These are phyloP conservation scores for Rhabdornis inornatus DNA, from an alignment of 2,113 vertebrate species.

Conservation along the genomic window DNA sequence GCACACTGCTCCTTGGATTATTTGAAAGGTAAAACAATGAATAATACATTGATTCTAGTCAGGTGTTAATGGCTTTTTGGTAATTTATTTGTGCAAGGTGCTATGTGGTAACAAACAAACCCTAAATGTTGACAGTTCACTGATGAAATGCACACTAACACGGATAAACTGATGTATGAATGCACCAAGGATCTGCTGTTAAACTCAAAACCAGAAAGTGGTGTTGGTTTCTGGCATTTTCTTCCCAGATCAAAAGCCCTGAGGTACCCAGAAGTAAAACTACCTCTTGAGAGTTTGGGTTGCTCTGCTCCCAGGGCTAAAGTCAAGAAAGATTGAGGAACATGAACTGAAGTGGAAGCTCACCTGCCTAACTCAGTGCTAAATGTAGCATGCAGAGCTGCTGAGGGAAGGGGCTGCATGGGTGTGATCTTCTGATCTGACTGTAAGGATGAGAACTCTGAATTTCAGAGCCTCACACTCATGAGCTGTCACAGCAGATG, in stretches of 20 bases:
- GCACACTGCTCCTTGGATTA: neutral
- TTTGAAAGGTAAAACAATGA: neutral
- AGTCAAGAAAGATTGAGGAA: neutral
- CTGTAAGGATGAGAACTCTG: neutral
- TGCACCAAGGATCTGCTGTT: neutral
- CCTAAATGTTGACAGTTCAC: neutral
- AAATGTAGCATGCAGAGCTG: neutral
- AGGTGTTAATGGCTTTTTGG: neutral
- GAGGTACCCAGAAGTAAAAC: neutral
- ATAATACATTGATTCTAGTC: neutral
- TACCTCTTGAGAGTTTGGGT: neutral
- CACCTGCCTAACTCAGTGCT: neutral
- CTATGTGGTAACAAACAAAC: neutral
- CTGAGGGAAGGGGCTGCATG: neutral
- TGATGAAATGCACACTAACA: neutral
- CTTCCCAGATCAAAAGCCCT: neutral
- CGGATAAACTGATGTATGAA: neutral
- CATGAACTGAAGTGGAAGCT: neutral
- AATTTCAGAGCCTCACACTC: neutral
- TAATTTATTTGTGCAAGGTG: neutral
- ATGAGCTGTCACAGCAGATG: neutral
- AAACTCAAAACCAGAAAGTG: neutral
- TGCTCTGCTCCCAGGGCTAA: neutral
- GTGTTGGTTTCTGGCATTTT: neutral
- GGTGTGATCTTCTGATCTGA: neutral